Percentiles rank a stretch among this genome's conserved stretches.
Evolutionary conservation across 2,113 vertebrate genomes (phyloP).

Genomic region (Ariopsis seemanni): DNA sequence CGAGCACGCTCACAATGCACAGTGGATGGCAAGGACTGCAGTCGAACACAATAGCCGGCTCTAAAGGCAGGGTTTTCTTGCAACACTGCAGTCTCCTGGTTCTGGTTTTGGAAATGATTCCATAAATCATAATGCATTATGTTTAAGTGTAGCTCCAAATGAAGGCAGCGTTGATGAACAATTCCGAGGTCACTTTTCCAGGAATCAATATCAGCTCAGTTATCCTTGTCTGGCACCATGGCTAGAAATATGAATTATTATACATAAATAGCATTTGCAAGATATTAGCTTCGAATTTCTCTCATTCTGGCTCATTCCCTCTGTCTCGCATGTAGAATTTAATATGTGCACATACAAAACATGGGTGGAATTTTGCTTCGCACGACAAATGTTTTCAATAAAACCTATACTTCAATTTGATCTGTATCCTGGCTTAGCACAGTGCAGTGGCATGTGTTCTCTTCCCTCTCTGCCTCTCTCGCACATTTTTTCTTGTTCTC

Average conservation of each 20-base stretch:
- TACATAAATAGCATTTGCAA: constrained; percentile 50
- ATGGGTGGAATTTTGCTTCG: constrained; percentile 60
- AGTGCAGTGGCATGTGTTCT: not conserved
- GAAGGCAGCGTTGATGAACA: constrained; percentile 26
- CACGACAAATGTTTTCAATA: constrained; percentile 57
- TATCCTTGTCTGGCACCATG: constrained; percentile 41
- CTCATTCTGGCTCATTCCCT: constrained; percentile 32
- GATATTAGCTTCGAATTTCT: constrained; percentile 41
- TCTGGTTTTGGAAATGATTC: constrained; percentile 46
- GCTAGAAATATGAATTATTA: constrained; percentile 42
- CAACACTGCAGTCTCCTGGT: constrained; percentile 32
- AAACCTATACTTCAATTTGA: constrained; percentile 58
- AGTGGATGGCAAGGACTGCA: not conserved
- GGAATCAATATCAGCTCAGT: constrained; percentile 29
- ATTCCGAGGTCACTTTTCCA: constrained; percentile 37
- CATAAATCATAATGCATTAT: constrained; percentile 40
- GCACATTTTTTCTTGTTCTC: constrained; percentile 18
- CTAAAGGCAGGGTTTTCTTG: constrained; percentile 5
- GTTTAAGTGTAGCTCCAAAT: constrained; percentile 5
- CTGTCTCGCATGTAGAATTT: constrained; percentile 36
- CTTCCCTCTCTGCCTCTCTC: not conserved
- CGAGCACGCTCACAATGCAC: constrained; percentile 14
- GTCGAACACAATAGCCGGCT: not conserved
- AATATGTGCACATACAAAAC: constrained; percentile 30
- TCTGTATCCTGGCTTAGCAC: constrained; percentile 24